These are phyloP conservation scores for Rhodophaea formosa DNA, from an alignment of 2,888 invertebrate genomes.

Conservation along the genomic window DNA sequence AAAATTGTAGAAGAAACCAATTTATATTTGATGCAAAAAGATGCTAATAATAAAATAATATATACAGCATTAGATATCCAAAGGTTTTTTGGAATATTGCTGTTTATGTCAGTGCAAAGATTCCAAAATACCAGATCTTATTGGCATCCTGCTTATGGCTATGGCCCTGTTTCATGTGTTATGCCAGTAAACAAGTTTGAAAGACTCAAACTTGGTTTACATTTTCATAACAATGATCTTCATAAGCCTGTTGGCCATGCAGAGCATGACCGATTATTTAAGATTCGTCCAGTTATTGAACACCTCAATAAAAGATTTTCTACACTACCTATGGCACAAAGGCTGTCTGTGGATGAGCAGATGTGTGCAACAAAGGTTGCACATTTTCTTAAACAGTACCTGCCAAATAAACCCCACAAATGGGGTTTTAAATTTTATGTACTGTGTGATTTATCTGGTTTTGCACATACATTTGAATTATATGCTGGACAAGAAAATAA, in stretches of 20 bases:
- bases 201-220: conserved; percentile 32
- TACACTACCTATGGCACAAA: conserved; percentile 25
- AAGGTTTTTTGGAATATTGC: conserved; percentile 32
- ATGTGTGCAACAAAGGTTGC: conserved; percentile 22
- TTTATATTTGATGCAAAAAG: conserved; percentile 25
- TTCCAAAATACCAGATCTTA: conserved; percentile 35
- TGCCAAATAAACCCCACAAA: conserved; percentile 30
- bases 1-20: conserved; percentile 26
- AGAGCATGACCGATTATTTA: conserved; percentile 33
- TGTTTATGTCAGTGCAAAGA: conserved; percentile 33
- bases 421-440: conserved; percentile 32
- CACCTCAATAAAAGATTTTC: conserved; percentile 26
- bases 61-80: conserved; percentile 23
- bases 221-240: conserved; percentile 38
- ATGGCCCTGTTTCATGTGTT: conserved; percentile 31
- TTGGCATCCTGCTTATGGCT: conserved; percentile 33
- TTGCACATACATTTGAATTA: conserved; percentile 21
- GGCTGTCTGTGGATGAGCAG: conserved; percentile 32
- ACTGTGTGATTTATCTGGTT: conserved; percentile 24
- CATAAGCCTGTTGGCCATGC: conserved; percentile 34
- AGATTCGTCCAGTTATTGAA: conserved; percentile 28
- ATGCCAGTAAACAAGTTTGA: conserved; percentile 39
- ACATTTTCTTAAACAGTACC: conserved; percentile 24
- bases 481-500: conserved; percentile 19
- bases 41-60: conserved; percentile 24